Evolutionary conservation across 2,888 invertebrate species (phyloP), one percentile per base, ranked within the genome.

Genomic region (Chrysina gloriosa): DNA sequence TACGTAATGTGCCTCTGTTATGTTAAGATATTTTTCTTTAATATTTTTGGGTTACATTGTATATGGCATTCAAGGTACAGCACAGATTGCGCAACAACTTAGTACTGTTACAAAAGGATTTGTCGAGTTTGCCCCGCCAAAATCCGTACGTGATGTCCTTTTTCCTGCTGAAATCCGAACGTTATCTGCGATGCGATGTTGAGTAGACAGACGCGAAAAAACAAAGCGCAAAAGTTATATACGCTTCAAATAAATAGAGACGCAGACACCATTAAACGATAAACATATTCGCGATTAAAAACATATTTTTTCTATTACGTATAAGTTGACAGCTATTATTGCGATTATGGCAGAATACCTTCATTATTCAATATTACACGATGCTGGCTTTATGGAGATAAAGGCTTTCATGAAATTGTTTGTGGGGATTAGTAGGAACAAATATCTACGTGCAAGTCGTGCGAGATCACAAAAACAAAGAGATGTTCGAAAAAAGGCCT

Each of bases 1-100:
- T 83, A 82, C 82, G 82, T 83, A 82, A 83, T 71, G 27, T 36
- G 65, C 70, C 68, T 71, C 72, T 72, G 71, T 67, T 70, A 63
- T 67, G 67, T 71, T 69, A 71, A 68, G 67, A 58, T 58, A 58
- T 58, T 58, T 58, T 58, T 58, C 58, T 58, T 58, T 42, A 21
- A 58, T 34, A 34, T 34, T 58, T 58, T 54, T 58, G 58, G 58
- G 14, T 42, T 52, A 39, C 42, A 39, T 58, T 25, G n/a, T 58
- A 16, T 39, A 25, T 23, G 25, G 58, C 39, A 11, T 39, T 16
- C 25, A 39, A 25, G 56, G 56, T 58, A 58, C 42, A 39, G 16
- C 42, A 39, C 58, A 27, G 27, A 27, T 52, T 52, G 42, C 42
- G 21, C 58, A 58, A 56, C 27, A 25, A 25, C 27, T 2, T 27